Evolutionary conservation across 2,888 invertebrate genomes (phyloP), one percentile per base, ranked within the genome.

Genomic region (Bedellia somnulentella): DNA sequence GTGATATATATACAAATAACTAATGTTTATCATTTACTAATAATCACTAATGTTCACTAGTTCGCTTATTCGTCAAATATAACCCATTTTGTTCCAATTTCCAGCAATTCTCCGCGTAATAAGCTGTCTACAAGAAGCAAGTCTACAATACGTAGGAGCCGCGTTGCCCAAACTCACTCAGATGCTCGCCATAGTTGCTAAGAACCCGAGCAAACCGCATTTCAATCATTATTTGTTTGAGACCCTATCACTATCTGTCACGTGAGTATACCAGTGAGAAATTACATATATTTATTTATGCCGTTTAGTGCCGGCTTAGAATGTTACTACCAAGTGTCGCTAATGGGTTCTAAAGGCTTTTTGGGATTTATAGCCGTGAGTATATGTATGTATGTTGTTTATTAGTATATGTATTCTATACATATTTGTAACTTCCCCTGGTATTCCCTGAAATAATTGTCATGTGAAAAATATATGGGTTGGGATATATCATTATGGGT

Each of bases 201-300:
- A 91, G 73, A 98, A 97, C 75, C 93, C 98, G 0, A 92, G 91
- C 46, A 91, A 94, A 47, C 98, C 99, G 0, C 92, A 96, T 58
- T 98, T 98, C 75, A 98, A 98, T 75, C 99, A 99, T 59, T 99
- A 91, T 64, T 78, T 99, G 21, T 99, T 99, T 57, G 99, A 99
- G 76, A 90, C 93, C 0, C 76, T 99, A 23, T 91, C 95, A 15
- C 71, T 99, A 25, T 83, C 88, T 3, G 87, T 93, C n/a, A 86
- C 85, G 88, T 89, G 55, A 79, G 81, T 76, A 17, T 13, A 38
- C 6, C n/a, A n/a, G n/a, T n/a, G n/a, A n/a, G n/a, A n/a, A n/a
- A n/a, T n/a, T n/a, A n/a, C n/a, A n/a, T 28, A 30, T 27, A 30
- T 12, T 34, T 31, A 14, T 28, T 35, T n/a, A n/a, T n/a, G n/a